Percentiles rank a stretch among this genome's conserved stretches.
These are phyloP conservation scores for Triplophysa bombifrons DNA, from an alignment of 2,797 vertebrate species.

Conservation along the genomic window DNA sequence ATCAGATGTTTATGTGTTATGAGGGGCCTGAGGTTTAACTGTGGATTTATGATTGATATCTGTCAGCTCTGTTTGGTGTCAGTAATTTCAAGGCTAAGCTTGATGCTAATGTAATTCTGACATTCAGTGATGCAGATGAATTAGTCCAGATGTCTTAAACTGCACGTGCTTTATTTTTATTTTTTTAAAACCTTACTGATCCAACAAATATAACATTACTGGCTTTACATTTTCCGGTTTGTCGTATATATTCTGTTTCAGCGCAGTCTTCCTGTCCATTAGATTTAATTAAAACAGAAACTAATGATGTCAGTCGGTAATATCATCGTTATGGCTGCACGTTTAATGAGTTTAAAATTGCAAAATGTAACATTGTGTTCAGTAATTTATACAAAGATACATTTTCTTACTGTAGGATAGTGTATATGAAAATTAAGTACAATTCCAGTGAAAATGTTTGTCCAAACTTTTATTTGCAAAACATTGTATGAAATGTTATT, in stretches of 20 bases:
- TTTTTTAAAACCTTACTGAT: neutral
- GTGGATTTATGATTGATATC: neutral
- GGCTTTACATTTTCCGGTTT: neutral
- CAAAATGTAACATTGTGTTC: neutral
- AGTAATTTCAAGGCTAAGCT: slow-evolving; percentile 12
- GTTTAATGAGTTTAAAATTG: too few relatives aligned
- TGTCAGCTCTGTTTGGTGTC: neutral
- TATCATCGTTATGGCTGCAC: neutral
- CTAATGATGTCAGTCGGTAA: neutral
- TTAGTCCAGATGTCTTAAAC: neutral
- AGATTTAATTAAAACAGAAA: neutral
- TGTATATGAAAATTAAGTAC: too few relatives aligned
- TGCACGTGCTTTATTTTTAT: too few relatives aligned
- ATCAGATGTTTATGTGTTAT: neutral
- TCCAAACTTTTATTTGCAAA: neutral
- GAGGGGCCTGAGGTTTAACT: neutral
- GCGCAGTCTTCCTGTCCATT: neutral
- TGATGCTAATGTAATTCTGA: slow-evolving; percentile 8
- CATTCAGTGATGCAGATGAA: slow-evolving; percentile 8
- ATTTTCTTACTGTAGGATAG: neutral
- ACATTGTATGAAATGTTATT: neutral
- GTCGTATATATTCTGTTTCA: neutral
- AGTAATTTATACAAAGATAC: neutral
- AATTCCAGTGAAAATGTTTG: neutral
- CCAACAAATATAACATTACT: neutral